Evolutionary conservation across 2,113 vertebrate genomes (phyloP), one percentile per base, ranked within the genome.

Genomic region (Genyomyrus donnyi): DNA sequence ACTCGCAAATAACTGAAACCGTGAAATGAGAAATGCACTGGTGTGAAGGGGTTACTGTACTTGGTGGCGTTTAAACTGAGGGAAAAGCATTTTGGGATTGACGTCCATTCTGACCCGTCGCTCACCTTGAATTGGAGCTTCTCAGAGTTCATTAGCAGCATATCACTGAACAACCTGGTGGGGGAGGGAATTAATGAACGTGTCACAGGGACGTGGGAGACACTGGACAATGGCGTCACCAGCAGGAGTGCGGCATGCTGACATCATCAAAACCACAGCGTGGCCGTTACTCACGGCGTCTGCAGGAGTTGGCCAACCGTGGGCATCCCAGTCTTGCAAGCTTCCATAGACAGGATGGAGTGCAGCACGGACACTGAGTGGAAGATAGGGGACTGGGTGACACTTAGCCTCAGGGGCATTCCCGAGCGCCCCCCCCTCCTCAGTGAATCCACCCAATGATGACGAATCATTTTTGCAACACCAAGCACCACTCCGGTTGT

Each of bases 111-210:
- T 27, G 70, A 46, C 31, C 90, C 0, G 85, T 50, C 52, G 66
- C 93, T 94, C 95, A 99, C 98, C 97, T 99, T 99, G 91, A 99
- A 97, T 91, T 98, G 98, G 89, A 97, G 96, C 93, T 98, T 99
- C 92, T 99, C 98, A 0, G 96, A 96, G 93, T 96, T 98, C 85
- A 95, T 96, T 87, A 99, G 93, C 88, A 95, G 93, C 91, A 99
- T 96, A 0, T 99, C 98, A 90, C 95, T 96, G 95, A 99, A 99
- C 91, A 99, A 95, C 93, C 98, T 99, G 93, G 31, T 11, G 48
- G 49, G 31, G 49, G 50, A 52, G 27, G 85, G 93, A 90, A 92
- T 21, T 50, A 89, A 19, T 85, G 77, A 80, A 80, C 3, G n/a
- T 39, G 74, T 80, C 74, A 80, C 31, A 80, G 74, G 31, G 35